A percentile compares a stretch with the other conserved stretches of the same genome.
Conservation (phyloP, 2,888 invertebrate species). For the Blastobasis adustella region DNA sequence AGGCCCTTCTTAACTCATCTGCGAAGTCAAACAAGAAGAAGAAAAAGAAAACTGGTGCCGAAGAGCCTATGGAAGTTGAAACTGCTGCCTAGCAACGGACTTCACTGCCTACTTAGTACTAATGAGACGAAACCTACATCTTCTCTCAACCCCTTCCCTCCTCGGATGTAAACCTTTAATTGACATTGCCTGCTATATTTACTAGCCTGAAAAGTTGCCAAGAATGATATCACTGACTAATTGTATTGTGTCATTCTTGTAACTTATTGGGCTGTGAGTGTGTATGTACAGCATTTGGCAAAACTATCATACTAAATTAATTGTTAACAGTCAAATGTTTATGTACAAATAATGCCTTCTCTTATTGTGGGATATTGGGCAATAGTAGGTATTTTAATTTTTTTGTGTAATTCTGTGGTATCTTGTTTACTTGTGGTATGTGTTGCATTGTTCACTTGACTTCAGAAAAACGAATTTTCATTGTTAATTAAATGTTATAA, state of each 20-base stretch:
- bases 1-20: constrained; percentile 84
- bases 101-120: constrained; percentile 15
- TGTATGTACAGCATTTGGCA: background rate
- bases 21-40: constrained; percentile 93
- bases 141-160: constrained; percentile 22
- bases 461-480: too few species aligned
- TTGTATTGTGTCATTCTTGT: too few species aligned
- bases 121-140: constrained; percentile 29
- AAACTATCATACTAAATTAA: constrained; percentile 9
- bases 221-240: background rate
- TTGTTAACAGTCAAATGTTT: constrained; percentile 18
- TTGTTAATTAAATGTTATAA: background rate
- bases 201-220: background rate
- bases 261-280: background rate
- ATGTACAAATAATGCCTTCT: constrained; percentile 22
- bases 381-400: constrained; percentile 4
- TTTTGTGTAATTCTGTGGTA: background rate
- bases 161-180: constrained; percentile 12
- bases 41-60: constrained; percentile 85
- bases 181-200: background rate
- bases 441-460: background rate
- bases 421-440: background rate
- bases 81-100: constrained; percentile 60
- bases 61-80: constrained; percentile 76
- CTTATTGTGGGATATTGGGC: constrained; percentile 13